Evolutionary conservation across 2,888 invertebrate genomes (phyloP), one percentile per base, ranked within the genome.

Genomic region (Spilarctia lutea): DNA sequence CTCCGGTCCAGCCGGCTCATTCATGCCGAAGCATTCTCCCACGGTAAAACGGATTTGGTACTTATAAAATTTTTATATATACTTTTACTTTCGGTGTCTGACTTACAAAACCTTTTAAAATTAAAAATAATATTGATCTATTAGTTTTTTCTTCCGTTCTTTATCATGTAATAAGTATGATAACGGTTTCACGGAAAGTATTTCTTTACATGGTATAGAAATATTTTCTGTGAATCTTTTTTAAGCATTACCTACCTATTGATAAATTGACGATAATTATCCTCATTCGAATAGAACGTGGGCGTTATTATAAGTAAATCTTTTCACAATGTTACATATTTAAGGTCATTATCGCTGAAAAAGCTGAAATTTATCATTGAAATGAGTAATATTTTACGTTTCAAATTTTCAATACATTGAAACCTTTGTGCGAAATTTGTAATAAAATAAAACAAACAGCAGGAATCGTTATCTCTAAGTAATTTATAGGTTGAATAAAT

Each of bases 401-500:
- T 11, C 8, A 39, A 20, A 48, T 11, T 66, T 39, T 52, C n/a
- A 1, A 18, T 68, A 68, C 39, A 68, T 56, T 48, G 33, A n/a
- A 77, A 76, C 72, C 77, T 81, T 85, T 85, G 75, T 79, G 66
- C 52, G 33, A 71, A 73, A 75, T 83, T 85, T 80, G 81, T 77
- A 81, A 83, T 87, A 83, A 84, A 87, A 87, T 87, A 85, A 85
- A 83, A 87, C 87, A 87, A 85, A 85, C 77, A 85, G 63, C 67
- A 42, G 80, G 80, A 72, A 79, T 76, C 78, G 84, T 88, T 89
- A 88, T 86, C 87, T 85, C 85, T 75, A 72, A 73, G 81, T 88
- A 87, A 88, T 89, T 89, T 89, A 89, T 86, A 82, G 82, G 79
- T 45, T 73, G 85, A 84, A 89, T 89, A 88, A 88, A 89, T 88